phyloP scores from a whole-genome alignment of 2,797 vertebrate genomes.

The Stomatorhinus walkeri region DNA sequence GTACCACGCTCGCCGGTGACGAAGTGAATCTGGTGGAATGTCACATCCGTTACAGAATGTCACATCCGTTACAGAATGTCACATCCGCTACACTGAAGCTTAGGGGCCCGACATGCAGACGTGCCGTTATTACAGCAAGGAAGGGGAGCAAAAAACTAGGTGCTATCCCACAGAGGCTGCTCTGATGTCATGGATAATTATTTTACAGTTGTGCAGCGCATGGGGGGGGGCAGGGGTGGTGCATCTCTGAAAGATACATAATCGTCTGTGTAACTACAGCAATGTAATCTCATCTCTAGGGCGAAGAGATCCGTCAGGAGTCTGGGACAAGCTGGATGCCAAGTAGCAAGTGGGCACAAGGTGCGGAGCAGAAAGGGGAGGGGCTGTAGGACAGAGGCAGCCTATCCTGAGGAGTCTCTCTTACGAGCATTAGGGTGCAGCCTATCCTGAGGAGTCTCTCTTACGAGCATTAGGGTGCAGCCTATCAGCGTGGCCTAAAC shows the following conservation, averaged over 20 bases:
- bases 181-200: constrained; percentile 2
- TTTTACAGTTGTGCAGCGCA: background rate
- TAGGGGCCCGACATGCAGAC: background rate
- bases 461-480: background rate
- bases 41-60: constrained; percentile 4
- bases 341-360: background rate
- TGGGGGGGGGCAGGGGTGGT: background rate
- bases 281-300: constrained; percentile 36
- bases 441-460: too few relatives aligned
- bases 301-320: background rate
- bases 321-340: background rate
- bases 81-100: constrained; percentile 24
- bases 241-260: background rate
- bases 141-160: background rate
- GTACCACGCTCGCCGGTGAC: background rate
- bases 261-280: background rate
- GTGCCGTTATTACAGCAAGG: background rate
- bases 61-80: constrained; percentile 9
- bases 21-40: background rate
- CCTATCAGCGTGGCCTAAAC: background rate
- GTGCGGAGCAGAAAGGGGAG: background rate
- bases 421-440: background rate
- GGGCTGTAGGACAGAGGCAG: background rate
- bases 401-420: background rate
- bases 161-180: background rate